These are phyloP conservation scores for Platalea minor DNA, from an alignment of 2,797 vertebrate genomes.

Conservation along the genomic window DNA sequence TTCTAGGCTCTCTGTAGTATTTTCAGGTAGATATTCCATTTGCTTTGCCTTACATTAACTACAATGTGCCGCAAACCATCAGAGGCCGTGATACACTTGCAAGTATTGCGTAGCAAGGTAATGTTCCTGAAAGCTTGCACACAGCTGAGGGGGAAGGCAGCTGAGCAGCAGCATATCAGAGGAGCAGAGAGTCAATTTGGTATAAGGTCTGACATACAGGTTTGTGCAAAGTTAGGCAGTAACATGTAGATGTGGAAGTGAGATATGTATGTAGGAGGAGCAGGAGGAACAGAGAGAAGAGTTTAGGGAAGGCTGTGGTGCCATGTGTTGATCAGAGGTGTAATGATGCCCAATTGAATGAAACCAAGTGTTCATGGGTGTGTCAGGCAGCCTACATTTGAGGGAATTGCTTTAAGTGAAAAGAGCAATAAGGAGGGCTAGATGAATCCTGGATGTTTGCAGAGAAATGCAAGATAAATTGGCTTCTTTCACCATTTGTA, in stretches of 20 bases:
- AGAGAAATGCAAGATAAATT: background rate
- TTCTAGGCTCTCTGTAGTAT: background rate
- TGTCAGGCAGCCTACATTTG: background rate
- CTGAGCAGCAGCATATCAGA: background rate
- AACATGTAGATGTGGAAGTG: background rate
- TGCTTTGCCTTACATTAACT: background rate
- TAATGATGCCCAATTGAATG: background rate
- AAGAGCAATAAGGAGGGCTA: background rate
- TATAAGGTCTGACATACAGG: background rate
- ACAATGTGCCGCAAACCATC: background rate
- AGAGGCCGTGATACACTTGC: background rate
- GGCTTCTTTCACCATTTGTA: background rate
- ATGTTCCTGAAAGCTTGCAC: background rate
- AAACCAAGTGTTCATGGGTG: background rate
- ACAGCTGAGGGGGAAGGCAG: background rate
- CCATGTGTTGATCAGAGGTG: accelerated
- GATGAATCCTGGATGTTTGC: background rate
- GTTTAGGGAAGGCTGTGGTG: background rate
- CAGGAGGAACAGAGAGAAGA: background rate
- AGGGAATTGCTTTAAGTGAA: background rate
- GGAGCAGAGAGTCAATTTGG: background rate
- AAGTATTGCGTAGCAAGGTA: background rate
- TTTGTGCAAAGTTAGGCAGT: background rate
- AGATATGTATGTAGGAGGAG: background rate
- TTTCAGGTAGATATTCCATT: background rate